A percentile compares a stretch with the other conserved stretches of the same genome.
These are phyloP conservation scores for Zaprionus ghesquierei DNA, from an alignment of 1,140 invertebrate genomes.

Conservation along the genomic window DNA sequence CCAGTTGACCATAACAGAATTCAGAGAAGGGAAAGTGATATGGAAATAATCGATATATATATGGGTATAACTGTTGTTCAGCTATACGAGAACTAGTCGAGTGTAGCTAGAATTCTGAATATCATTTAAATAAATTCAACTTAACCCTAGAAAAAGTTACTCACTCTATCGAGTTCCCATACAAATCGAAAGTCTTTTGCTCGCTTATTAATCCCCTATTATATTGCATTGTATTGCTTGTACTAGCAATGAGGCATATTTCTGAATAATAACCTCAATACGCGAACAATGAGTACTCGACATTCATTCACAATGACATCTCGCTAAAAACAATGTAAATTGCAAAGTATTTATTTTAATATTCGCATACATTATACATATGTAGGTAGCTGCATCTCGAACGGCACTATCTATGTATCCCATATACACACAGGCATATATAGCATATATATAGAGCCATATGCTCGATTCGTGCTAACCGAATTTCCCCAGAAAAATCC, in stretches of 20 bases:
- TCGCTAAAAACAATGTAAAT: constrained; percentile 31
- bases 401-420: not conserved
- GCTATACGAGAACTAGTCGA: not conserved
- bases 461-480: constrained; percentile 41
- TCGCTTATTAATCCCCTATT: not conserved
- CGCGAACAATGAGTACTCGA: constrained; percentile 2
- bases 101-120: not conserved
- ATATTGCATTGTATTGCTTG: not conserved
- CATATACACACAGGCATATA: not conserved
- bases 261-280: constrained; percentile 3
- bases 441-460: constrained; percentile 18
- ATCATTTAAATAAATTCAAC: no score
- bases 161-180: no score
- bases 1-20: constrained; percentile 6
- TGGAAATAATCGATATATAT: not conserved
- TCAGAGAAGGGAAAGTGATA: not conserved
- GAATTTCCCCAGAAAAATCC: constrained; percentile 70
- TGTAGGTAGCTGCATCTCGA: constrained; percentile 6
- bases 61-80: not conserved
- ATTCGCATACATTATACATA: constrained; percentile 1
- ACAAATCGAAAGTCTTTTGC: no score
- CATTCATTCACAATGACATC: constrained; percentile 32
- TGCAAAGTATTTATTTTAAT: constrained; percentile 23
- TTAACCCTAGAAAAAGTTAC: no score
- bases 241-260: not conserved